Percentiles rank a stretch among this genome's conserved stretches.
These are phyloP conservation scores for Nineta flava DNA, from an alignment of 2,888 invertebrate genomes.

Conservation along the genomic window DNA sequence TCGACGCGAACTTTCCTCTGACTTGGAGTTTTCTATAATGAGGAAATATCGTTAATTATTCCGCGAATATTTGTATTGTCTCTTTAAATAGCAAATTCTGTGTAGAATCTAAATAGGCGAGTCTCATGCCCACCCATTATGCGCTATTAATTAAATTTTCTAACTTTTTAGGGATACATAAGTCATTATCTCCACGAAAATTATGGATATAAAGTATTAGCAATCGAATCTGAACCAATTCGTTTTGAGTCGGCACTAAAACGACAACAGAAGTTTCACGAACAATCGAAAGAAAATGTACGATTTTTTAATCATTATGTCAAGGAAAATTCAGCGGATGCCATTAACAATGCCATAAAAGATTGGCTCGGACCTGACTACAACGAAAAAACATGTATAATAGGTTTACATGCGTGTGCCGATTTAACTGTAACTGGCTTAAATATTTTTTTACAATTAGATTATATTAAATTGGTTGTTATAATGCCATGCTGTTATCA, in stretches of 20 bases:
- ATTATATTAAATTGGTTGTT: slow-evolving; percentile 36
- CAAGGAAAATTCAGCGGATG: slow-evolving; percentile 29
- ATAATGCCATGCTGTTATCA: slow-evolving; percentile 73
- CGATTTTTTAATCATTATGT: slow-evolving; percentile 42
- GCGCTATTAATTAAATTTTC: neutral
- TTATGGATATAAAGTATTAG: slow-evolving; percentile 43
- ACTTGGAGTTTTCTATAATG: neutral
- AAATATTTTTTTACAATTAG: slow-evolving; percentile 42
- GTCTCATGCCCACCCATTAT: neutral
- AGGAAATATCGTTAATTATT: no score
- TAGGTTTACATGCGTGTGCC: slow-evolving; percentile 64
- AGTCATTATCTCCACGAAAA: slow-evolving; percentile 45
- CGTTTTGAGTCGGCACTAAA: slow-evolving; percentile 39
- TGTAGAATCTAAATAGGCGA: neutral
- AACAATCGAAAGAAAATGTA: slow-evolving; percentile 33
- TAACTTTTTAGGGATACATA: slow-evolving; percentile 47
- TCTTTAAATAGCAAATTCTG: no score
- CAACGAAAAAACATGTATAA: slow-evolving; percentile 24
- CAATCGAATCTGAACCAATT: slow-evolving; percentile 43
- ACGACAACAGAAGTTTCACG: slow-evolving; percentile 38
- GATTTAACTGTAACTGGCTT: slow-evolving; percentile 55
- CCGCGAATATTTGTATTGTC: no score
- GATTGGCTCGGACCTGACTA: slow-evolving; percentile 25
- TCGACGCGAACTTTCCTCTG: no score
- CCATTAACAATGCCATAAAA: slow-evolving; percentile 27